Conservation (phyloP, 1,140 invertebrate species). For the Pogonomyrmex barbatus region DNA sequence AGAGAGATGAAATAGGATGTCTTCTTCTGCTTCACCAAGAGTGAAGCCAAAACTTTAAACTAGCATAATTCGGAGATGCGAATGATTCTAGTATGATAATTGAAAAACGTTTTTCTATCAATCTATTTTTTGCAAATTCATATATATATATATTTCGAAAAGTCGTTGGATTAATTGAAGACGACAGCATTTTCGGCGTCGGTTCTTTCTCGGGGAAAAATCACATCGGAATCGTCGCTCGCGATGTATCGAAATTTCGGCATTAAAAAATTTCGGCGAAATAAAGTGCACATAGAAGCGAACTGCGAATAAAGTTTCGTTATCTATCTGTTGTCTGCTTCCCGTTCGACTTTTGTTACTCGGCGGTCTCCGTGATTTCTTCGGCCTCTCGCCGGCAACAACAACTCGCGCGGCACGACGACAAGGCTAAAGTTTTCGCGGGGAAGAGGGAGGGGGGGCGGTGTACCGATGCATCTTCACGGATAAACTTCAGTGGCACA, state of each 20-base stretch:
- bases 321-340: slow-evolving; percentile 28
- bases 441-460: not conserved
- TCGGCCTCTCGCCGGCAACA: slow-evolving; percentile 13
- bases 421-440: slow-evolving; percentile 50
- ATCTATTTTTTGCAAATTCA: not conserved
- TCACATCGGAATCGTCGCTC: not conserved
- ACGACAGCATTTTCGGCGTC: not conserved
- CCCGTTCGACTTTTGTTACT: slow-evolving; percentile 31
- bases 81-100: not conserved
- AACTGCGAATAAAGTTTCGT: slow-evolving; percentile 34
- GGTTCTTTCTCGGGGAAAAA: not conserved
- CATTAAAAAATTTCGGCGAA: not conserved
- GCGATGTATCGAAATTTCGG: not conserved
- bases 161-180: not conserved
- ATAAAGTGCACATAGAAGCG: not conserved
- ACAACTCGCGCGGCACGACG: slow-evolving; percentile 26
- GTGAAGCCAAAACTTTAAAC: not conserved
- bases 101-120: not conserved
- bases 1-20: not conserved
- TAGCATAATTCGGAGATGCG: not conserved
- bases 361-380: slow-evolving; percentile 35
- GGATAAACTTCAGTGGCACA: slow-evolving; percentile 56
- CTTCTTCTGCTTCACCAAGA: not conserved
- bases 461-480: slow-evolving; percentile 46
- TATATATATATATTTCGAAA: too few relatives aligned